A percentile compares a stretch with the other conserved stretches of the same genome.
These are phyloP conservation scores for Lamprotornis superbus DNA, from an alignment of 2,113 vertebrate species.

Conservation along the genomic window DNA sequence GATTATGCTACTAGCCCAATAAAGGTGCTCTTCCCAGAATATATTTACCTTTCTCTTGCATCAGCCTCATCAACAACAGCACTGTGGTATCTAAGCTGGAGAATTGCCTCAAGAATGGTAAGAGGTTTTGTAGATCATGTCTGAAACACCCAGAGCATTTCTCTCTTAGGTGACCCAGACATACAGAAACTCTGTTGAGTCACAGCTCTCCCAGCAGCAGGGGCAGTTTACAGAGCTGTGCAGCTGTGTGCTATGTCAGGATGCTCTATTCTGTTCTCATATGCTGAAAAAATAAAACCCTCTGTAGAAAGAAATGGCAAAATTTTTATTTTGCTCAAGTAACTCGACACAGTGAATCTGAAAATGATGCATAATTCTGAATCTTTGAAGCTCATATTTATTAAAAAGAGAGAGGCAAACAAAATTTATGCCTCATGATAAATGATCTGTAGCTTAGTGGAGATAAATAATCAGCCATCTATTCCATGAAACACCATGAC, in stretches of 20 bases:
- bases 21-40: background rate
- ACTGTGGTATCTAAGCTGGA: background rate
- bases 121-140: background rate
- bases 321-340: background rate
- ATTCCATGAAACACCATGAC: background rate
- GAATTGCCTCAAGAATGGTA: background rate
- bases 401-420: background rate
- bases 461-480: constrained; percentile 1
- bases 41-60: background rate
- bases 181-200: background rate
- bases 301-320: background rate
- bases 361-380: background rate
- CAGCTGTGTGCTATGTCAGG: background rate
- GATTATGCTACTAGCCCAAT: background rate
- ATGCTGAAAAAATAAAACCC: background rate
- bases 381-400: background rate
- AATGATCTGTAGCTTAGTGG: background rate
- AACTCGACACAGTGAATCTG: background rate
- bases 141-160: background rate
- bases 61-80: background rate
- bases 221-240: background rate
- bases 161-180: background rate
- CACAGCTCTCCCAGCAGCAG: background rate
- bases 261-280: background rate
- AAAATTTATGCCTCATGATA: background rate